Evolutionary conservation across 1,140 invertebrate genomes (phyloP).

Genomic region (Heterodera carotae): DNA sequence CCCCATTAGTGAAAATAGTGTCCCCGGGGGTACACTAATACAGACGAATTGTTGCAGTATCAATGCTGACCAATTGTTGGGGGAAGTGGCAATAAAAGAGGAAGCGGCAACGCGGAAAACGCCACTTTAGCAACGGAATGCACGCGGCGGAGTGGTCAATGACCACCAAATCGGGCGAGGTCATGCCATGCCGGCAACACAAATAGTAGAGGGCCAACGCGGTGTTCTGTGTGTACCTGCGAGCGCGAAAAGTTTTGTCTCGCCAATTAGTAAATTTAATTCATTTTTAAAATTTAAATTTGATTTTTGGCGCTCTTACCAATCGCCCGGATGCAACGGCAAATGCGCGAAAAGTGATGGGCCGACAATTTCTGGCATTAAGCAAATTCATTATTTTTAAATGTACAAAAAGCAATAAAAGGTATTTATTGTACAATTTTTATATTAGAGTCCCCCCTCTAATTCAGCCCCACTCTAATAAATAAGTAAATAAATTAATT

Average conservation of each 20-base stretch:
- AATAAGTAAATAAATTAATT: too few relatives aligned
- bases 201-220: constrained; percentile 21
- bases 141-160: constrained; percentile 64
- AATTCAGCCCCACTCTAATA: too few relatives aligned
- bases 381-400: too few relatives aligned
- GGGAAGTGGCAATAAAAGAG: constrained; percentile 65
- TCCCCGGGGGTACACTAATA: too few relatives aligned
- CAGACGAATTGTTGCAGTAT: too few relatives aligned
- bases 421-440: too few relatives aligned
- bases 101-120: constrained; percentile 57
- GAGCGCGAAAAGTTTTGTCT: neutral
- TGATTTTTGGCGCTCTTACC: too few relatives aligned
- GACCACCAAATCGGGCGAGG: constrained; percentile 57
- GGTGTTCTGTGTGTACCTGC: constrained; percentile 23
- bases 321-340: constrained; percentile 62
- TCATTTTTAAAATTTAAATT: neutral
- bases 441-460: too few relatives aligned
- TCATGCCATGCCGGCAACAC: constrained; percentile 32
- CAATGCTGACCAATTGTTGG: constrained; percentile 54
- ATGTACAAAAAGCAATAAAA: too few relatives aligned
- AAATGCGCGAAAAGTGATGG: constrained; percentile 37
- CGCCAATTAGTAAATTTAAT: too few relatives aligned
- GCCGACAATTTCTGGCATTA: constrained; percentile 33
- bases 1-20: too few relatives aligned
- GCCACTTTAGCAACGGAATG: constrained; percentile 64